Conservation (phyloP, 2,888 invertebrate genomes). For the Rhingia rostrata region DNA sequence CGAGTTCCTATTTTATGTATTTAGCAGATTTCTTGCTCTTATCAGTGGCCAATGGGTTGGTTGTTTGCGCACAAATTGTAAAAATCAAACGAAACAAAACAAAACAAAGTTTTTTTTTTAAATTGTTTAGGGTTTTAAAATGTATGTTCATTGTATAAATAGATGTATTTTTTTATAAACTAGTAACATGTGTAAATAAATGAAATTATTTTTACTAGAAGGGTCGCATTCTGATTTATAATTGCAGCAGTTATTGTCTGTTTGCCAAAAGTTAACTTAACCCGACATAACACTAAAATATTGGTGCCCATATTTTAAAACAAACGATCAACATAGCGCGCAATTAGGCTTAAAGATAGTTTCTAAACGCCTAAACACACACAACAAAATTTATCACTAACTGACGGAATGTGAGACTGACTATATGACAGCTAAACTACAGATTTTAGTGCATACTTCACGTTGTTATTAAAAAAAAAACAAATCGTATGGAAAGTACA, state of each 20-base stretch:
- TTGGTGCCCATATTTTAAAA: too few species aligned
- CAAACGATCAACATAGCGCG: too few species aligned
- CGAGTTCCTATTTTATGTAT: constrained; percentile 5
- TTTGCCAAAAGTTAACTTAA: background rate
- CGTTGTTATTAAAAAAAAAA: too few species aligned
- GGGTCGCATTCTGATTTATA: too few species aligned
- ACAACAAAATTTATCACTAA: too few species aligned
- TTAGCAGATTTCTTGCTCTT: constrained; percentile 14
- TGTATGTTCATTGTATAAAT: background rate
- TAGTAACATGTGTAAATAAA: background rate
- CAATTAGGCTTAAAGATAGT: too few species aligned
- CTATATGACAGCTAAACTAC: too few species aligned
- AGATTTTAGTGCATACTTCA: too few species aligned
- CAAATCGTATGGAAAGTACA: too few species aligned
- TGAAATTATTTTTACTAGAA: background rate
- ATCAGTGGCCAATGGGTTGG: constrained; percentile 31
- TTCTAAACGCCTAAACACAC: too few species aligned
- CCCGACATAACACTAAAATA: background rate
- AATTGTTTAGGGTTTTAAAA: background rate
- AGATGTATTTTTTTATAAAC: background rate
- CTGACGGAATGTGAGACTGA: too few species aligned
- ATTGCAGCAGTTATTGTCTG: too few species aligned
- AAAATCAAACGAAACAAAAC: background rate
- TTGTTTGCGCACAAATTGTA: constrained; percentile 23
- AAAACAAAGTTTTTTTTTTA: background rate